Evolutionary conservation across 64 coral and sea anemone genomes (phyloP).

Genomic region (Stichodactyla mertensii): DNA sequence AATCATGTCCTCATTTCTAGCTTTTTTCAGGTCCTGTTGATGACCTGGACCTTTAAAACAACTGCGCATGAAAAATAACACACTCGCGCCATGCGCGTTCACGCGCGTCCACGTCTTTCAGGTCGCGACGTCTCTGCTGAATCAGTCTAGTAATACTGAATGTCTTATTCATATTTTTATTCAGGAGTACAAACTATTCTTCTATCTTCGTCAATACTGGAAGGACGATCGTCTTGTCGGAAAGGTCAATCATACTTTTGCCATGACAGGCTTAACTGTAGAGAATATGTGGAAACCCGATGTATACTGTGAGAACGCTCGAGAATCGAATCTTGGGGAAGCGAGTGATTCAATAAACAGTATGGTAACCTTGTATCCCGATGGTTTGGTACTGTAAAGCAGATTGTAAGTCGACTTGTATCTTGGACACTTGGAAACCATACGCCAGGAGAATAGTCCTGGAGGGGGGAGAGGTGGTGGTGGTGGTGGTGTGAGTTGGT

Average conservation of each 20-base stretch:
- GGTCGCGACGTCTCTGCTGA: too few relatives aligned
- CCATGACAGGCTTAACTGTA: neutral
- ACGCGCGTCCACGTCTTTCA: too few relatives aligned
- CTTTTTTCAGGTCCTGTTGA: too few relatives aligned
- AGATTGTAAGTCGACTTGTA: constrained; percentile 7
- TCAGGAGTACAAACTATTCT: constrained; percentile 9
- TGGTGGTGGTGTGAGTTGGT: too few relatives aligned
- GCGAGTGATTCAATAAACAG: neutral
- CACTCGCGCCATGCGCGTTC: too few relatives aligned
- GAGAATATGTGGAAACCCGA: neutral
- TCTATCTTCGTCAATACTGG: constrained; percentile 18
- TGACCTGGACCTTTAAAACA: too few relatives aligned
- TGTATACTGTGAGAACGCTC: constrained; percentile 3
- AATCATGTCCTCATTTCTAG: too few relatives aligned
- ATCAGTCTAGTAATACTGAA: too few relatives aligned
- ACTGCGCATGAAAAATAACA: too few relatives aligned
- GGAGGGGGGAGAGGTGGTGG: too few relatives aligned
- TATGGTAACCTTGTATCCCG: constrained; percentile 6
- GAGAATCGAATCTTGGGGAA: constrained; percentile 10
- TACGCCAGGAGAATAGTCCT: too few relatives aligned
- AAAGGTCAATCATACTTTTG: constrained; percentile 2
- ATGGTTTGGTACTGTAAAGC: neutral
- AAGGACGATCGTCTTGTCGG: constrained; percentile 16
- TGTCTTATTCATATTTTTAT: neutral
- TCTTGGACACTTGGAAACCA: neutral